These are phyloP conservation scores for Trididemnum miniatum DNA, from an alignment of 23 tunicate species.

Conservation along the genomic window DNA sequence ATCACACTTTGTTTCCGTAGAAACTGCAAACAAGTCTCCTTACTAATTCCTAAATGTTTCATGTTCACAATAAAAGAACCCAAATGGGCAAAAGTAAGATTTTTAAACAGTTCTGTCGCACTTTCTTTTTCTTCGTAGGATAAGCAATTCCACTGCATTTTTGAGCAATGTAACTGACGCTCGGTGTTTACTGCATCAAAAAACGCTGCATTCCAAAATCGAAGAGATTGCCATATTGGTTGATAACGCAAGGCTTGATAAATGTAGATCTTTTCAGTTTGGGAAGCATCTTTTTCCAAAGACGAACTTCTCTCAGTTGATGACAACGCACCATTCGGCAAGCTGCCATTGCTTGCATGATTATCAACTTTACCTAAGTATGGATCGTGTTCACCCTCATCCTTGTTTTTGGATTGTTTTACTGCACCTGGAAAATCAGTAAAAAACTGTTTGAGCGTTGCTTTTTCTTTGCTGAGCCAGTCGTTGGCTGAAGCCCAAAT, in stretches of 20 bases:
- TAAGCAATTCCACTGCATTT: slow-evolving; percentile 52
- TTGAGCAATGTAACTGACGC: slow-evolving; percentile 40
- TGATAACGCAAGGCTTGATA: slow-evolving; percentile 65
- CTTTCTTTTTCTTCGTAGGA: slow-evolving; percentile 61
- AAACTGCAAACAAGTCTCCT: slow-evolving; percentile 73
- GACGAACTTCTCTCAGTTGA: background rate
- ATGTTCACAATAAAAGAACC: slow-evolving; percentile 82
- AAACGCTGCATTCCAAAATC: slow-evolving; percentile 96
- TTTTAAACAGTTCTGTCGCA: slow-evolving; percentile 48
- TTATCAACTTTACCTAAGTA: background rate
- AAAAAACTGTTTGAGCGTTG: slow-evolving; percentile 35
- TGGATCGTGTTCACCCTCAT: background rate
- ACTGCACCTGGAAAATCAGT: slow-evolving; percentile 26
- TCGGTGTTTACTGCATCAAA: slow-evolving; percentile 76
- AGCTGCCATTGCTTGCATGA: background rate
- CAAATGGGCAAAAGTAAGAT: slow-evolving; percentile 84
- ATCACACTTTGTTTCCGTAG: slow-evolving; percentile 78
- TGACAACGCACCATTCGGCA: background rate
- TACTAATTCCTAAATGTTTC: slow-evolving; percentile 81
- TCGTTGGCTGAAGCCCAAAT: slow-evolving; percentile 16
- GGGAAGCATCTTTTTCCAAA: background rate
- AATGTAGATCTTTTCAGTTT: slow-evolving; percentile 37
- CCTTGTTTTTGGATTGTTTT: slow-evolving; percentile 8
- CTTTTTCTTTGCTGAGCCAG: slow-evolving; percentile 40
- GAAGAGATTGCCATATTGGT: slow-evolving; percentile 76